phyloP scores from a whole-genome alignment of 2,797 vertebrate genomes.

The Harpagifer antarcticus region DNA sequence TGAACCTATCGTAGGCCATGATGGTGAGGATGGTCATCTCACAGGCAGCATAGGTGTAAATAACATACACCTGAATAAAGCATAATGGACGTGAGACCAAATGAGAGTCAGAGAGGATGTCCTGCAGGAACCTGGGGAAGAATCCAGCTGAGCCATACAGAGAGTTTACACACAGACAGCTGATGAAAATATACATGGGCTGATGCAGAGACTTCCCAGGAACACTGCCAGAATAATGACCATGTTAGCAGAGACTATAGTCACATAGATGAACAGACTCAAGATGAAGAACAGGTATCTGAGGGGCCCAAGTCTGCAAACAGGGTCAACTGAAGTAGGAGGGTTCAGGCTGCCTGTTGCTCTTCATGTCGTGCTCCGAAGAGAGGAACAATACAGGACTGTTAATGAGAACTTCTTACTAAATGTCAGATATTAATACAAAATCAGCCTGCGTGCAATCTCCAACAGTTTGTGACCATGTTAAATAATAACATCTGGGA shows the following conservation, averaged over 20 bases:
- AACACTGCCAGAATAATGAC: conserved; percentile 18
- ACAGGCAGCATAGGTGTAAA: conserved; percentile 36
- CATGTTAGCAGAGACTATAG: conserved; percentile 29
- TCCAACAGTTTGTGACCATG: too few relatives aligned
- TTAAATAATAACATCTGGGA: too few relatives aligned
- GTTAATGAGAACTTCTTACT: too few relatives aligned
- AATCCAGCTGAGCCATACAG: conserved; percentile 60
- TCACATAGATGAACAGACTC: conserved; percentile 26
- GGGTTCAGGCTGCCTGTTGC: conserved; percentile 11
- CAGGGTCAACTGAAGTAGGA: conserved; percentile 20
- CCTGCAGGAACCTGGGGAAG: conserved; percentile 59
- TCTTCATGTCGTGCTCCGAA: conserved; percentile 25
- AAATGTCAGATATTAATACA: too few relatives aligned
- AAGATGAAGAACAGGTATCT: conserved; percentile 31
- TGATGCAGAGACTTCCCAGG: conserved; percentile 52
- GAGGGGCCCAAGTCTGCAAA: conserved; percentile 21
- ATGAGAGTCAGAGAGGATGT: conserved; percentile 59
- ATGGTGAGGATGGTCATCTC: conserved; percentile 46
- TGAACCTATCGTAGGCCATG: conserved; percentile 65
- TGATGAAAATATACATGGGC: conserved; percentile 65
- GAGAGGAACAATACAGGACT: too few relatives aligned
- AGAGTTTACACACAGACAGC: conserved; percentile 55
- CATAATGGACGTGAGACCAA: conserved; percentile 49
- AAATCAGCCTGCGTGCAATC: too few relatives aligned
- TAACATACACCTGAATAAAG: conserved; percentile 50